Evolutionary conservation across 2,888 invertebrate genomes (phyloP), one percentile per base, ranked within the genome.

Genomic region (Andrena flavipes): DNA sequence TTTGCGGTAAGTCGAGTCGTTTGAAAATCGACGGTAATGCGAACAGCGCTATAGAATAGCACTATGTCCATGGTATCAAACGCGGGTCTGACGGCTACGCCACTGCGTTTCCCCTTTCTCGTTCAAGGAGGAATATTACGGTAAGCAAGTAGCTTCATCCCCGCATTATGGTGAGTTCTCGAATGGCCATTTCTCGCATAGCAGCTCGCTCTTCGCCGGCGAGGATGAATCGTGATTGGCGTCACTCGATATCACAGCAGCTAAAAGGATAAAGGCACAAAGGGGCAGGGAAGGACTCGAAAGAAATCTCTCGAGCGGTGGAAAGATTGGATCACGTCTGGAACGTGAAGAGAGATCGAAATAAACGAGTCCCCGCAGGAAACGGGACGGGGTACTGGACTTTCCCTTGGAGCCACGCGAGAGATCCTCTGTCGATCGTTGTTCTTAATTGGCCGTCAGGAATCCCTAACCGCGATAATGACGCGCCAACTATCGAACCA

Each of bases 271-370:
- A 62, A 56, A 68, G 71, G 59, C 20, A 69, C 69, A 63, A 30
- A 29, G 54, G 30, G 23, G 23, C 20, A 13, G 20, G n/a, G 4
- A 33, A 20, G 48, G 29, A 56, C 35, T 29, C 29, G 7, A n/a
- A 29, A n/a, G 35, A 30, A 67, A 2, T 13, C 8, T 60, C 35
- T 20, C 33, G 26, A n/a, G 26, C 20, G n/a, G 35, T 35, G 64
- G 29, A 51, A 78, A 83, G 83, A 87, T 87, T 77, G 87, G 68
- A 79, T 87, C 85, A 83, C 77, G 87, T 83, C 30, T 78, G 59
- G 64, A 60, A 77, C 60, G 71, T 62, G 76, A 35, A 80, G 74
- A 35, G 67, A 30, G 71, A 73, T 67, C 75, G 79, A 85, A 87
- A 85, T 85, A 83, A 83, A 87, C 72, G 82, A 82, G 73, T 42